Evolutionary conservation across 2,113 vertebrate genomes (phyloP), one percentile per base, ranked within the genome.

Genomic region (Alosa alosa): DNA sequence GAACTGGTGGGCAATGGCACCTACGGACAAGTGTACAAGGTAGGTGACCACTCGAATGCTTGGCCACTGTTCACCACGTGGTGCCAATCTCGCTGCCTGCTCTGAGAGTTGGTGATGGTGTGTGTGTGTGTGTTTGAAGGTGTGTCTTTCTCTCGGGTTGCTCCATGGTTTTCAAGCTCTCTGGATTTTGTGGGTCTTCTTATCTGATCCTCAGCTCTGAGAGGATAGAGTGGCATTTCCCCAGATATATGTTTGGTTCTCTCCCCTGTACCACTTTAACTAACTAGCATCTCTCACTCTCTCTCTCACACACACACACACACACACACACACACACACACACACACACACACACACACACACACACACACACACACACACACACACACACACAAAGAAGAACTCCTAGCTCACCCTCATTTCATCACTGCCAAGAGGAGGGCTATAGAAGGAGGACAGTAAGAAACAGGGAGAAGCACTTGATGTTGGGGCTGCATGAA

Each of bases 1-100:
- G 97, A 99, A 92, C 95, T 99, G 88, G 98, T 99, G 91, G 98
- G 98, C 91, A 99, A 98, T 94, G 98, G 98, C 84, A 99, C 98
- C 0, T 99, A 99, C 0, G 98, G 98, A 49, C 97, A 99, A 89
- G 98, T 99, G 72, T 99, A 98, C 92, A 99, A 99, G 96, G 98
- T 98, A 96, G 95, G 93, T 50, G 11, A 72, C n/a, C 64, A 36
- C 2, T 72, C n/a, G 11, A 7, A 31, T 13, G 8, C 64, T 64
- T 64, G n/a, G 2, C n/a, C n/a, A 25, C 50, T 15, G 55, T 22
- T 60, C 55, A 60, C 2, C 55, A 60, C 4, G 20, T 22, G 18
- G 4, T 57, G 55, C 55, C 22, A 47, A 11, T 22, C 6, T 22
- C 17, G 45, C 47, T 20, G 6, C 44, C 18, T 46, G 83, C 39